Conservation (phyloP, 2,113 vertebrate species). For the Motacilla tschutschensis region DNA sequence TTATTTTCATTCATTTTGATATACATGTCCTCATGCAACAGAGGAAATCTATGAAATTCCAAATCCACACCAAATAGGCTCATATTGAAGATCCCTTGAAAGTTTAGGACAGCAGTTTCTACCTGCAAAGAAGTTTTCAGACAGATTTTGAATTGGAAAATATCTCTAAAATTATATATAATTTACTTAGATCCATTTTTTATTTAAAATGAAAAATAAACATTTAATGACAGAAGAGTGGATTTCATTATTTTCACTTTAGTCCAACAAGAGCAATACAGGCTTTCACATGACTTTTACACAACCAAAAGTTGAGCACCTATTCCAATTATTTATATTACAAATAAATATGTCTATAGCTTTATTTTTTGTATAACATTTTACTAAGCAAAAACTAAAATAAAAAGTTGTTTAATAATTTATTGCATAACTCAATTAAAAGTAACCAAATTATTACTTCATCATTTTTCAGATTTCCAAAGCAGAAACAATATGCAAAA, state of each 20-base stretch:
- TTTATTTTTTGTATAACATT: background rate
- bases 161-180: background rate
- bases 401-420: background rate
- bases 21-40: background rate
- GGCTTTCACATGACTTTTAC: background rate
- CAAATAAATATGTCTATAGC: background rate
- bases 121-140: background rate
- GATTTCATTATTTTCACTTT: background rate
- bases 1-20: background rate
- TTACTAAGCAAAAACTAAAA: background rate
- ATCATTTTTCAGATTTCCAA: background rate
- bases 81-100: background rate
- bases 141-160: background rate
- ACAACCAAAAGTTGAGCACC: background rate
- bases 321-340: background rate
- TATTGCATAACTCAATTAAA: background rate
- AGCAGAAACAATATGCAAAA: background rate
- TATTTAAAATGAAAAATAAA: background rate
- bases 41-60: fast-evolving
- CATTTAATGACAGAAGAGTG: background rate
- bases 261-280: background rate
- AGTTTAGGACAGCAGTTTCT: background rate
- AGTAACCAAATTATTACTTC: background rate
- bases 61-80: background rate
- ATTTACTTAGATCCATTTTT: background rate